Percentiles rank a stretch among this genome's conserved stretches.
phyloP scores from a whole-genome alignment of 1,140 invertebrate species.

The Drosophila kanapiae region DNA sequence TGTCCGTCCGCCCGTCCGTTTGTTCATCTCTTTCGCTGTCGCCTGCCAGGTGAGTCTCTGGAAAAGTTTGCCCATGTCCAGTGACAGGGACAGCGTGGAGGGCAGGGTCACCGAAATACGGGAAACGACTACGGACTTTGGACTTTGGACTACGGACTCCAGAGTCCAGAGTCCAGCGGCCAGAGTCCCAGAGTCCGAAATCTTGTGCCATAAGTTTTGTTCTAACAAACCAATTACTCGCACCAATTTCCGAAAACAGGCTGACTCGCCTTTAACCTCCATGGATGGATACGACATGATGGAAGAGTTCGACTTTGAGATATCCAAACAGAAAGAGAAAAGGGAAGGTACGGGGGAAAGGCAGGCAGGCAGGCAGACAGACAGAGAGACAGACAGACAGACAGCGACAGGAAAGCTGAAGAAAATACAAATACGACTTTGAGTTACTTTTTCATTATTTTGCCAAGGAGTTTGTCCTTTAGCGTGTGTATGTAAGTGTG shows the following conservation, averaged over 20 bases:
- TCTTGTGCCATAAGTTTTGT: constrained; percentile 72
- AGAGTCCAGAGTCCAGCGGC: background rate
- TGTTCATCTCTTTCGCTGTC: constrained; percentile 41
- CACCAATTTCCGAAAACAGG: constrained; percentile 75
- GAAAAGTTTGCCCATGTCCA: constrained; percentile 73
- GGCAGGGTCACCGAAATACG: constrained; percentile 12
- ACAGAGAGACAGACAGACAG: constrained; percentile 15
- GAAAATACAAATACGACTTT: constrained; percentile 82
- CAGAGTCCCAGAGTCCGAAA: background rate
- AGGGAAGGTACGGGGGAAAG: too few relatives aligned
- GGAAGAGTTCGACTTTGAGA: constrained; percentile 80
- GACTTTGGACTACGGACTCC: background rate
- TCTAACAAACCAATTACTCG: constrained; percentile 83
- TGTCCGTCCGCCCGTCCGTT: constrained; percentile 10
- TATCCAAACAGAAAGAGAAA: constrained; percentile 14
- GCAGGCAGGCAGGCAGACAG: too few relatives aligned
- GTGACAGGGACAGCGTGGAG: constrained; percentile 30
- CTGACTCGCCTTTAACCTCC: constrained; percentile 63
- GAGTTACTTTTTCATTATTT: constrained; percentile 83
- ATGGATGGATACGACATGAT: constrained; percentile 55
- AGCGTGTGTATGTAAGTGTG: constrained; percentile 42
- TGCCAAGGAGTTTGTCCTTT: constrained; percentile 80
- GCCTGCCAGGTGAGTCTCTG: constrained; percentile 49
- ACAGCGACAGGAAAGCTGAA: constrained; percentile 48
- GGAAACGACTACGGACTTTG: too few relatives aligned